These are phyloP conservation scores for Myripristis jacobus DNA, from an alignment of 2,797 vertebrate genomes.

Conservation along the genomic window DNA sequence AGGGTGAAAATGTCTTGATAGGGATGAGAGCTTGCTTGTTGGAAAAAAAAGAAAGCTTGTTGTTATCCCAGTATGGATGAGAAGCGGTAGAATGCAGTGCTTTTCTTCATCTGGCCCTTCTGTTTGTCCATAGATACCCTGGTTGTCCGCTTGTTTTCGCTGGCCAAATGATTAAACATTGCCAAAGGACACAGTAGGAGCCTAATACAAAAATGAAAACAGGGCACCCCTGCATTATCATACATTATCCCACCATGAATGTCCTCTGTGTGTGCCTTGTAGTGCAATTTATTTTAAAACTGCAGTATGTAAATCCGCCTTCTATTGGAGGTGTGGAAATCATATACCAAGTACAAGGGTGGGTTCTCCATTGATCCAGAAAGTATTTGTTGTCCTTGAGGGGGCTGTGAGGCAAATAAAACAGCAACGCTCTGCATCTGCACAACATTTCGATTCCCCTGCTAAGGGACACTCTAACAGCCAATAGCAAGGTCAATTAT, in stretches of 20 bases:
- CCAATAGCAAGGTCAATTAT: conserved; percentile 68
- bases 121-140: neutral
- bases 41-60: too few relatives aligned
- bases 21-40: conserved; percentile 6
- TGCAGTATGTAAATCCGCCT: conserved; percentile 19
- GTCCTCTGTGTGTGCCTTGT: neutral
- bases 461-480: conserved; percentile 36
- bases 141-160: conserved; percentile 12
- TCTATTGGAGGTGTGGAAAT: conserved; percentile 16
- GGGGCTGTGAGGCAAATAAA: conserved; percentile 43
- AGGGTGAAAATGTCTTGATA: conserved; percentile 25
- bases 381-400: conserved; percentile 64
- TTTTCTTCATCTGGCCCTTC: neutral
- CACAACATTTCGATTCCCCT: conserved; percentile 50
- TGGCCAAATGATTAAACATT: conserved; percentile 21
- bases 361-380: conserved; percentile 28
- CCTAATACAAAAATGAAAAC: conserved; percentile 42
- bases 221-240: conserved; percentile 43
- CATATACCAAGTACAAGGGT: conserved; percentile 5
- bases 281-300: conserved; percentile 27
- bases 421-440: conserved; percentile 36
- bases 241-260: conserved; percentile 46
- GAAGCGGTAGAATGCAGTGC: neutral
- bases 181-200: conserved; percentile 48
- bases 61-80: conserved; percentile 19